Evolutionary conservation across 1,140 invertebrate species (phyloP).

Genomic region (Chironomus striatipennis): DNA sequence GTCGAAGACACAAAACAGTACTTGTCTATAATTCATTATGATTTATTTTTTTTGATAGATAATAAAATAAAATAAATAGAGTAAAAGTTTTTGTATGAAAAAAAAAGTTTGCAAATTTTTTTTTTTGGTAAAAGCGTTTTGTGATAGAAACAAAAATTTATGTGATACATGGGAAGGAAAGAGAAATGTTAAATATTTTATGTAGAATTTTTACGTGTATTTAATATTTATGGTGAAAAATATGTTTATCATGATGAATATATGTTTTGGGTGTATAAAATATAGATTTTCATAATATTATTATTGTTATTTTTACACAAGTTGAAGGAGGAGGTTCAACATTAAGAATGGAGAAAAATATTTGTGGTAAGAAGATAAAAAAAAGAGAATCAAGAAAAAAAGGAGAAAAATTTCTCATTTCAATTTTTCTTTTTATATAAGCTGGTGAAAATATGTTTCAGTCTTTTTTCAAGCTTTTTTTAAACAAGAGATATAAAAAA

Average conservation of each 20-base stretch:
- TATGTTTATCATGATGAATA: no score
- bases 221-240: no score
- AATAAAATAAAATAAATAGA: not conserved
- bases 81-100: no score
- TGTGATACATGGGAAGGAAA: not conserved
- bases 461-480: not conserved
- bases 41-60: slow-evolving; percentile 1
- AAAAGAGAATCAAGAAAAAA: not conserved
- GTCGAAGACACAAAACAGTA: slow-evolving; percentile 37
- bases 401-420: slow-evolving; percentile 25
- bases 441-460: not conserved
- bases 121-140: not conserved
- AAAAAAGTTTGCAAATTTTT: no score
- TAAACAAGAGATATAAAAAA: not conserved
- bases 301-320: no score
- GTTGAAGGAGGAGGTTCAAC: no score
- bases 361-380: not conserved
- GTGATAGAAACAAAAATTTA: not conserved
- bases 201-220: not conserved
- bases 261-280: no score
- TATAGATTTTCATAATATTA: no score
- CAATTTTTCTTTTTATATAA: not conserved
- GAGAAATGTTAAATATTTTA: not conserved
- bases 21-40: slow-evolving; percentile 29
- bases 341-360: no score